These are phyloP conservation scores for Pseudachorutes palmiensis DNA, from an alignment of 1,140 invertebrate species.

Conservation along the genomic window DNA sequence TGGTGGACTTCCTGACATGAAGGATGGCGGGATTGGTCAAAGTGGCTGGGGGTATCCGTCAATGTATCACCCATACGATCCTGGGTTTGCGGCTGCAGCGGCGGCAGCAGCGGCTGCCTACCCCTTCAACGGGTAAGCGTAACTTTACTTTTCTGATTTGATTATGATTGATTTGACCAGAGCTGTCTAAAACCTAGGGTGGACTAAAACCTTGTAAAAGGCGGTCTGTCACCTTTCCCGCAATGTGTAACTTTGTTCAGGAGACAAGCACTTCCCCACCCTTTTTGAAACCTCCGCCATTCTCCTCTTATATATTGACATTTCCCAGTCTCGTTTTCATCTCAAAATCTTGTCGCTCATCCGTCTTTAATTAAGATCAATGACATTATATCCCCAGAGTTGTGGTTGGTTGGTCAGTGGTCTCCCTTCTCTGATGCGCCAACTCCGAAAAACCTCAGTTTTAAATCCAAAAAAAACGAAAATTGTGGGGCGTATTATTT, in stretches of 20 bases:
- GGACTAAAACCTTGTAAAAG: no score
- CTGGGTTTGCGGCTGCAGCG: slow-evolving; percentile 35
- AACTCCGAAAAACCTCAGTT: background rate
- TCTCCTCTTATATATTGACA: background rate
- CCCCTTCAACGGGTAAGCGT: slow-evolving; percentile 38
- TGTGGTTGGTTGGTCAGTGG: background rate
- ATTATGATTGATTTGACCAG: slow-evolving; percentile 35
- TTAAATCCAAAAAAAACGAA: background rate
- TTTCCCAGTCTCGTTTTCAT: background rate
- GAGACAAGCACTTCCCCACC: background rate
- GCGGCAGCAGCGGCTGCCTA: slow-evolving; percentile 37
- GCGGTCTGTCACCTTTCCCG: slow-evolving; percentile 7
- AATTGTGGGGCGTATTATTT: background rate
- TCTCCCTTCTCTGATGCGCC: background rate
- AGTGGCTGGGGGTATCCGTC: slow-evolving; percentile 36
- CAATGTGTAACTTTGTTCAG: background rate
- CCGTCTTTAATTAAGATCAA: slow-evolving; percentile 37
- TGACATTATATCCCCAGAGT: slow-evolving; percentile 24
- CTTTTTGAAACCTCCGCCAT: background rate
- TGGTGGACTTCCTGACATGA: slow-evolving; percentile 36
- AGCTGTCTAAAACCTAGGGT: no score
- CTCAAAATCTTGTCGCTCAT: background rate
- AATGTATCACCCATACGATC: slow-evolving; percentile 38
- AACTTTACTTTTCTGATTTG: slow-evolving; percentile 22
- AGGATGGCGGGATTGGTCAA: slow-evolving; percentile 35